These are phyloP conservation scores for Nematopogon swammerdamellus DNA, from an alignment of 2,888 invertebrate species.

Conservation along the genomic window DNA sequence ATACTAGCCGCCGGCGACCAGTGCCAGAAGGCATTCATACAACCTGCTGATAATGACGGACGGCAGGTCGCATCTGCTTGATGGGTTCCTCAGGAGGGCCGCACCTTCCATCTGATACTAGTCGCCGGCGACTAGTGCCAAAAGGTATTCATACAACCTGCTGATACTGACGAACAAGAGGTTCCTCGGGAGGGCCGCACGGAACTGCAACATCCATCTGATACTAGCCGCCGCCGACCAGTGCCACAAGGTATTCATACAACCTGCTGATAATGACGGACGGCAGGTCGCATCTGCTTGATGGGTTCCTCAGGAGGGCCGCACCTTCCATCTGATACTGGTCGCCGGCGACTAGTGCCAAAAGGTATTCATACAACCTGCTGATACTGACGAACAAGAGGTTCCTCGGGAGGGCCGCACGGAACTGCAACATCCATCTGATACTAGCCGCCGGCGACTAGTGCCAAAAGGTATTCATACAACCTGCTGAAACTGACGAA, in stretches of 20 bases:
- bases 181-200: conserved; percentile 80
- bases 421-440: conserved; percentile 82
- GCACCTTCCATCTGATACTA: conserved; percentile 81
- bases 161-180: conserved; percentile 83
- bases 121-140: conserved; percentile 66
- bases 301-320: conserved; percentile 80
- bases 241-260: conserved; percentile 20
- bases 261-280: conserved; percentile 88
- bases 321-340: conserved; percentile 81
- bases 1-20: conserved; percentile 79
- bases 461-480: conserved; percentile 21
- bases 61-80: conserved; percentile 75
- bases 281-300: conserved; percentile 75
- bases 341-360: conserved; percentile 66
- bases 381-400: conserved; percentile 83
- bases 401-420: conserved; percentile 79
- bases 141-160: conserved; percentile 65
- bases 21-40: conserved; percentile 20
- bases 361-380: conserved; percentile 65
- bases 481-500: too few species aligned
- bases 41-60: conserved; percentile 88
- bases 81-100: conserved; percentile 80
- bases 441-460: conserved; percentile 79
- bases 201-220: conserved; percentile 74
- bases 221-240: conserved; percentile 79